Evolutionary conservation across 2,113 vertebrate species (phyloP).

Genomic region (Cebidichthys violaceus): DNA sequence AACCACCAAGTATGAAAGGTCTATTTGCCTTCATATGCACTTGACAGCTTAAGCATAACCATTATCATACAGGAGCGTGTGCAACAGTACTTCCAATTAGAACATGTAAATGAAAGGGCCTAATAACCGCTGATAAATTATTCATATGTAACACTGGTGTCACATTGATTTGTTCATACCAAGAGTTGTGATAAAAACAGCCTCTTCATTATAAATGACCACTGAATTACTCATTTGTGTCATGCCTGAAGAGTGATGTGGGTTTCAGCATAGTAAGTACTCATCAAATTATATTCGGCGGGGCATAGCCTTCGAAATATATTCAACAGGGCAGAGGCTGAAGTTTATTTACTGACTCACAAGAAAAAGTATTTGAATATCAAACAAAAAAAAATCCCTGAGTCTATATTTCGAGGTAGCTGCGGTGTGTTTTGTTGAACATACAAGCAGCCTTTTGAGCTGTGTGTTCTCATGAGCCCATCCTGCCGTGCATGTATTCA

Average conservation of each 20-base stretch:
- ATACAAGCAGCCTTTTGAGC: conserved; percentile 41
- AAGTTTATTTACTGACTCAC: conserved; percentile 64
- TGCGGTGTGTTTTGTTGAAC: conserved; percentile 49
- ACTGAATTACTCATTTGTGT: conserved; percentile 68
- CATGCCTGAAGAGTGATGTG: conserved; percentile 61
- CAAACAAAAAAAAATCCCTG: conserved; percentile 44
- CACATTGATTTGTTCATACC: conserved; percentile 71
- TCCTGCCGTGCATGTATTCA: conserved; percentile 26
- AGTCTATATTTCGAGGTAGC: conserved; percentile 44
- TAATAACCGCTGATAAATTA: conserved; percentile 74
- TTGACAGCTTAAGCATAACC: conserved; percentile 72
- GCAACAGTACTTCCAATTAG: conserved; percentile 72
- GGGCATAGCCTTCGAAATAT: conserved; percentile 58
- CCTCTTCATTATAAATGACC: conserved; percentile 70
- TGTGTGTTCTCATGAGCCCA: conserved; percentile 28
- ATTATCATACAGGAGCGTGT: conserved; percentile 56
- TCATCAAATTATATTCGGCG: conserved; percentile 61
- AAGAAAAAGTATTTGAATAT: conserved; percentile 65
- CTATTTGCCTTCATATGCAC: conserved; percentile 47
- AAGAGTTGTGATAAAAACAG: conserved; percentile 68
- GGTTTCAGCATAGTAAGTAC: conserved; percentile 57
- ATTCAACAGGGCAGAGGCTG: conserved; percentile 57
- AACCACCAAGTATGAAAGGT: conserved; percentile 39
- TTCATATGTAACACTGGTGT: conserved; percentile 71
- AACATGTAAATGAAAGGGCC: conserved; percentile 73